Conservation (phyloP, 1,140 invertebrate genomes). For the Drosophila ohnishii region DNA sequence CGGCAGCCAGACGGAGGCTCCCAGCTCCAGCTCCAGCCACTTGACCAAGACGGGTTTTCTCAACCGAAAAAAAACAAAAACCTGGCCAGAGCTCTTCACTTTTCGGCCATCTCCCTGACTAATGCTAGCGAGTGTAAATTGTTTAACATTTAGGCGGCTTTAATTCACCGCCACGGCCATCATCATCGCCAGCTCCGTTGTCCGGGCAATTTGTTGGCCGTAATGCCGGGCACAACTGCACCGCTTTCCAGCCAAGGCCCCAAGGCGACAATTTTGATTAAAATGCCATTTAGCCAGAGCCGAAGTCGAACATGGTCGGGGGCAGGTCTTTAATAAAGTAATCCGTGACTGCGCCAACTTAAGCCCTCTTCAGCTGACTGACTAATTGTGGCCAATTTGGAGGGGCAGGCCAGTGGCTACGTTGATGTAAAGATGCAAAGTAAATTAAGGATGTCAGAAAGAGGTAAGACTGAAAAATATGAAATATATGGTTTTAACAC, state of each 20-base stretch:
- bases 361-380: conserved; percentile 51
- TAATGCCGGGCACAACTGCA: conserved; percentile 39
- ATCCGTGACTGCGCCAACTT: conserved; percentile 36
- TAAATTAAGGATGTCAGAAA: conserved; percentile 1
- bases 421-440: not conserved
- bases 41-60: conserved; percentile 60
- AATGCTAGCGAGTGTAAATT: conserved; percentile 73
- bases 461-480: not conserved
- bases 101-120: conserved; percentile 53
- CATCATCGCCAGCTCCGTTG: conserved; percentile 48
- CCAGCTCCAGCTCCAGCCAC: conserved; percentile 45
- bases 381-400: conserved; percentile 60
- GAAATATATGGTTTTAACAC: not conserved
- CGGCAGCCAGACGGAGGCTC: conserved; percentile 41
- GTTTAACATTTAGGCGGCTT: conserved; percentile 78
- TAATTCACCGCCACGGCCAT: conserved; percentile 69
- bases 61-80: conserved; percentile 11
- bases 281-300: conserved; percentile 73
- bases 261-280: conserved; percentile 78
- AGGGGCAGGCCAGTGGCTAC: conserved; percentile 15
- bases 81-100: conserved; percentile 6
- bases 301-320: conserved; percentile 29
- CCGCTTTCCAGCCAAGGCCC: conserved; percentile 54
- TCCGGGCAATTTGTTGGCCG: conserved; percentile 63
- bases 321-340: conserved; percentile 59